A percentile compares a stretch with the other conserved stretches of the same genome.
Evolutionary conservation across 2,797 vertebrate genomes (phyloP).

Genomic region (Thamnophis elegans): DNA sequence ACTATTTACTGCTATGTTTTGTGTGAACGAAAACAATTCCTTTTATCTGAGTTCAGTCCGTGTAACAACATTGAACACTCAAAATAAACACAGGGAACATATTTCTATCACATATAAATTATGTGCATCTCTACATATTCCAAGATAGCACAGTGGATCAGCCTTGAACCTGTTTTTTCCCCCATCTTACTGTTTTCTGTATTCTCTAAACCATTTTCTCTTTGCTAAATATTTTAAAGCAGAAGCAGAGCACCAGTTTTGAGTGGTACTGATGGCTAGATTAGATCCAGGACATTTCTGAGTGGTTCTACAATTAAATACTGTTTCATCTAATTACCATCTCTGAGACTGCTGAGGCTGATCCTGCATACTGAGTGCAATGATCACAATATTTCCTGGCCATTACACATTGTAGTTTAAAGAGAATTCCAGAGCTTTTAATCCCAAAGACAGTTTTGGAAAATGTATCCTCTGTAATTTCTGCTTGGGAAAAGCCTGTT

Average conservation of each 20-base stretch:
- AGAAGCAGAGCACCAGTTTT: constrained; percentile 45
- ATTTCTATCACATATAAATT: neutral
- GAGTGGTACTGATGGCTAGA: constrained; percentile 48
- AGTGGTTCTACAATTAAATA: constrained; percentile 22
- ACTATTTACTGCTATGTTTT: neutral
- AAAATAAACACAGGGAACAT: neutral
- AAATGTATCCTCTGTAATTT: neutral
- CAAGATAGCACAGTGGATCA: constrained; percentile 6
- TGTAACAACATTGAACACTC: neutral
- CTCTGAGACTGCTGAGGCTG: accelerated
- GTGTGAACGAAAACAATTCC: neutral
- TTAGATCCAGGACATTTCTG: constrained; percentile 38
- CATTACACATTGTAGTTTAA: neutral
- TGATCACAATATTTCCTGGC: neutral
- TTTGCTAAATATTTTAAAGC: constrained; percentile 57
- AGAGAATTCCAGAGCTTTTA: constrained; percentile 18
- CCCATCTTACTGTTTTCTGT: constrained; percentile 32
- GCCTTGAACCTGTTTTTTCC: constrained; percentile 26
- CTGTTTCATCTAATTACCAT: neutral
- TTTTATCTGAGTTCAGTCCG: neutral
- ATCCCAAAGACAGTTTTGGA: neutral
- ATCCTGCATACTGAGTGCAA: neutral
- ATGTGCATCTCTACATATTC: neutral
- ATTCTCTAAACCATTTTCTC: constrained; percentile 35
- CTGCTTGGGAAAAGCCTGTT: neutral